These are phyloP conservation scores for Anorthoa munda DNA, from an alignment of 2,888 invertebrate species.

Conservation along the genomic window DNA sequence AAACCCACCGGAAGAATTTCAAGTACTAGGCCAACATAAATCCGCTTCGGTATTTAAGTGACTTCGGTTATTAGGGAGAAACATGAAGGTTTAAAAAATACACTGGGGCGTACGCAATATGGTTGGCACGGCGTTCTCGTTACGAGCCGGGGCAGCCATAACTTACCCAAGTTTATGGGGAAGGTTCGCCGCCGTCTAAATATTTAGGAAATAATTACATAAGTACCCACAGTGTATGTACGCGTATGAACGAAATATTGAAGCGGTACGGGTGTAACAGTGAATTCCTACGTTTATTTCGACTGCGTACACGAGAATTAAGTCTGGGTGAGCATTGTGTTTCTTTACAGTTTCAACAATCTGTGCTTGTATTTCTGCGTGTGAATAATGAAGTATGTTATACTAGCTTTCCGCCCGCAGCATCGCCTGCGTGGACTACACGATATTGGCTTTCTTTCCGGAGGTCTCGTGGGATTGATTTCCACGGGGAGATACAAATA, in stretches of 20 bases:
- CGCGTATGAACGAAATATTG: slow-evolving; percentile 66
- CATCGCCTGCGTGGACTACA: too few species aligned
- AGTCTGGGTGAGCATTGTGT: slow-evolving; percentile 26
- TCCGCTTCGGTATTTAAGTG: slow-evolving; percentile 62
- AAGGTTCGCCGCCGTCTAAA: slow-evolving; percentile 77
- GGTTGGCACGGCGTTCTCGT: slow-evolving; percentile 68
- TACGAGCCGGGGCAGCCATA: slow-evolving; percentile 75
- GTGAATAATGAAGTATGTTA: slow-evolving; percentile 42
- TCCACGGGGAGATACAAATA: too few species aligned
- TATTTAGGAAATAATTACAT: slow-evolving; percentile 84
- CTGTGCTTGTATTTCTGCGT: slow-evolving; percentile 23
- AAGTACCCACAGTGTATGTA: slow-evolving; percentile 69
- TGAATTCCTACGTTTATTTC: slow-evolving; percentile 57
- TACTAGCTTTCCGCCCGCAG: too few species aligned
- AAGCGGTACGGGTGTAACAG: slow-evolving; percentile 48
- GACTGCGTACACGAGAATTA: slow-evolving; percentile 34
- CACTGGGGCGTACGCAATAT: slow-evolving; percentile 66
- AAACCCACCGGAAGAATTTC: slow-evolving; percentile 5
- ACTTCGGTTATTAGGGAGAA: slow-evolving; percentile 64
- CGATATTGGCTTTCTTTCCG: too few species aligned
- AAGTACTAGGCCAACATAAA: slow-evolving; percentile 59
- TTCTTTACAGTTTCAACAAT: slow-evolving; percentile 45
- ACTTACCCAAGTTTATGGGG: slow-evolving; percentile 80
- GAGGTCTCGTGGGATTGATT: too few species aligned
- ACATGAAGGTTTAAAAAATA: slow-evolving; percentile 71